Evolutionary conservation across 1,140 invertebrate genomes (phyloP), one percentile per base, ranked within the genome.

Genomic region (Drosophila murphyi): DNA sequence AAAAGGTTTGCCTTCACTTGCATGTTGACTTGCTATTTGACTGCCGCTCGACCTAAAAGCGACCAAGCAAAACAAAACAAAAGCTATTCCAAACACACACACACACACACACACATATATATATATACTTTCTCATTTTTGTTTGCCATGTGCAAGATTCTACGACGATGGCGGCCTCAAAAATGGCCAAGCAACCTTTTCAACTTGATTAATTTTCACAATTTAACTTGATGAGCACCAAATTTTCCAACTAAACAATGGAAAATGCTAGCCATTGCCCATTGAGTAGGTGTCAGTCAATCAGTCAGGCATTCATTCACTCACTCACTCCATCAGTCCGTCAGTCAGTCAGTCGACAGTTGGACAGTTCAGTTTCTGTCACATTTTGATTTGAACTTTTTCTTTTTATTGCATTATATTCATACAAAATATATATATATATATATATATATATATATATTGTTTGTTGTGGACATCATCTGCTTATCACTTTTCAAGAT

Each of bases 171-270:
- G 12, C n/a, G 8, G 6, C 20, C 31, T 39, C 47, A 55, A 61
- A 51, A 65, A 56, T 59, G 41, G 65, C 61, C 71, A 78, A 72
- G 48, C 63, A 87, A 87, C 80, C 83, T 87, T 87, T 87, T 87
- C 83, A 83, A 87, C 83, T 87, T 88, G 83, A 87, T 87, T 87
- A 87, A 87, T 87, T 87, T 89, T 87, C 76, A 87, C 83, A 88
- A 87, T 87, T 87, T 87, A 87, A 87, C 76, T 88, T 87, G 83
- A 87, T 87, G 83, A 89, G 76, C 80, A 55, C 73, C 60, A 63
- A 78, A 83, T 69, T 72, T 82, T 70, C 69, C 54, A 78, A 68
- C 43, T 28, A 50, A 77, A 79, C 69, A 76, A 63, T 64, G 62
- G 47, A 28, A 61, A 67, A 37, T 45, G 56, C 48, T 47, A 60